Evolutionary conservation across 2,888 invertebrate genomes (phyloP).

Genomic region (Lepidocyrtoides sp.): DNA sequence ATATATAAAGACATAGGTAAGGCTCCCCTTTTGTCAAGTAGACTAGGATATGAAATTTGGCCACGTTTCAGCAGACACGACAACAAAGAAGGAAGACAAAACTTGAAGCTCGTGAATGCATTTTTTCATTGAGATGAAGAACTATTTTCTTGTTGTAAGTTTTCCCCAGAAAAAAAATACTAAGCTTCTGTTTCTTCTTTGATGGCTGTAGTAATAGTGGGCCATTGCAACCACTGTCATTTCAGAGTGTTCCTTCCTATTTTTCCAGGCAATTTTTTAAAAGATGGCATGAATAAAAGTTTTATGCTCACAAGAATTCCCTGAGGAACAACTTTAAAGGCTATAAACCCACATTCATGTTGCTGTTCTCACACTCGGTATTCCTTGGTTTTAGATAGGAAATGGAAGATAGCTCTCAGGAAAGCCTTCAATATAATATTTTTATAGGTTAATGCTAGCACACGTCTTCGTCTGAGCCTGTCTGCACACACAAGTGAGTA

Average conservation of each 20-base stretch:
- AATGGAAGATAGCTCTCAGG: conserved; percentile 2
- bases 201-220: not conserved
- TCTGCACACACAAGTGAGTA: not conserved
- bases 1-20: no score
- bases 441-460: conserved; percentile 20
- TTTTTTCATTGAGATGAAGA: no score
- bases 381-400: not conserved
- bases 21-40: no score
- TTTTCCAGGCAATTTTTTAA: conserved; percentile 32
- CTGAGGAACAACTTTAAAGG: conserved; percentile 65
- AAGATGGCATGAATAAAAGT: conserved; percentile 69
- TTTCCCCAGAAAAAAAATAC: not conserved
- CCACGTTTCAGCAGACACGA: no score
- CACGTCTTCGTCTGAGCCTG: not conserved
- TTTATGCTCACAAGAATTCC: conserved; percentile 61
- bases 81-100: no score
- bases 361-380: conserved; percentile 43
- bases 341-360: conserved; percentile 60
- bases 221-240: conserved; percentile 5
- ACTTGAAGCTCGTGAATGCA: no score
- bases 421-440: conserved; percentile 30
- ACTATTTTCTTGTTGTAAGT: not conserved
- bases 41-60: no score
- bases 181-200: not conserved
- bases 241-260: not conserved